Conservation (phyloP, 2,888 invertebrate genomes). For the Monoplex corrugatus region DNA sequence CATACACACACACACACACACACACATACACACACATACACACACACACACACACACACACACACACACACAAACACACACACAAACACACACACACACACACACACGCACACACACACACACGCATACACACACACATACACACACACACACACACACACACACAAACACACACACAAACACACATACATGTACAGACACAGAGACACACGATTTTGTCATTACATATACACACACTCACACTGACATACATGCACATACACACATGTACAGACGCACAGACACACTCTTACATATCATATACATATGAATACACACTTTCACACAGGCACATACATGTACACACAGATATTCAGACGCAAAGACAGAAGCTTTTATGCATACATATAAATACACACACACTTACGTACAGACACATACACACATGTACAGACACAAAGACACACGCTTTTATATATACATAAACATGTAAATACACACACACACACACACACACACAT, state of each 20-base stretch:
- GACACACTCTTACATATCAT: neutral
- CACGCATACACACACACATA: slow-evolving; percentile 14
- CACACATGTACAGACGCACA: slow-evolving; percentile 32
- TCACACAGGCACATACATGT: neutral
- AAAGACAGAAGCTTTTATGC: too few species aligned
- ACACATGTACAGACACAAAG: too few species aligned
- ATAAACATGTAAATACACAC: too few species aligned
- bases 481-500: too few species aligned
- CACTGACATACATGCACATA: slow-evolving; percentile 35
- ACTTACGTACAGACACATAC: too few species aligned
- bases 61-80: slow-evolving; percentile 24
- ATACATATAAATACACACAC: too few species aligned
- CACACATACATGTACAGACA: neutral
- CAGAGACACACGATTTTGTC: neutral
- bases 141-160: slow-evolving; percentile 23
- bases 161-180: slow-evolving; percentile 24
- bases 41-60: slow-evolving; percentile 27
- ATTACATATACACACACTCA: slow-evolving; percentile 20
- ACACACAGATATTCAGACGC: neutral
- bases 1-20: slow-evolving; percentile 18
- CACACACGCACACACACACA: slow-evolving; percentile 20
- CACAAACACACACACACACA: slow-evolving; percentile 27
- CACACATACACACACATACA: slow-evolving; percentile 29
- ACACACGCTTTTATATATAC: too few species aligned
- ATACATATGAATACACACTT: too few species aligned